Evolutionary conservation across 2,888 invertebrate species (phyloP).

Genomic region (Drosophila siamana): DNA sequence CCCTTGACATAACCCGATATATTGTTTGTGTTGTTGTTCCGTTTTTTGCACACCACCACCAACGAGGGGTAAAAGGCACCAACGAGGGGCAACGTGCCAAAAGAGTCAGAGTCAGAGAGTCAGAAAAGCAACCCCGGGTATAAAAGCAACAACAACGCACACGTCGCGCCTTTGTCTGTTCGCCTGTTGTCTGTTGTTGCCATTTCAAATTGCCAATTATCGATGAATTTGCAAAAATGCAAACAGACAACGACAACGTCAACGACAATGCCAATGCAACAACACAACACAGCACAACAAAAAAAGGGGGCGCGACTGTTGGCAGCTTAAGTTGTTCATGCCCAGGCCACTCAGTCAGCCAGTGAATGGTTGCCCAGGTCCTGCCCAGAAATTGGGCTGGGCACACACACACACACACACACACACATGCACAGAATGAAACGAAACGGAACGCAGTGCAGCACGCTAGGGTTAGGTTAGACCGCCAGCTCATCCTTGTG

Average conservation of each 20-base stretch:
- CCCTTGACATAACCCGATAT: conserved; percentile 67
- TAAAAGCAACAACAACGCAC: conserved; percentile 17
- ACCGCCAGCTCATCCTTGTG: neutral
- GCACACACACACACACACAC: conserved; percentile 18
- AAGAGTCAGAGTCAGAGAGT: conserved; percentile 56
- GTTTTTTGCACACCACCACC: conserved; percentile 23
- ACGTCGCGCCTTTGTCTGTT: conserved; percentile 52
- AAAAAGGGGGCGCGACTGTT: conserved; percentile 54
- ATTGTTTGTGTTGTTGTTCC: no score
- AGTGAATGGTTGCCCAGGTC: conserved; percentile 16
- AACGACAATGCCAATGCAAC: neutral
- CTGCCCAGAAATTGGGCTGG: conserved; percentile 42
- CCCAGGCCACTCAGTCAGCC: conserved; percentile 31
- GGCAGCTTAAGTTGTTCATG: conserved; percentile 71
- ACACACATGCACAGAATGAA: no score
- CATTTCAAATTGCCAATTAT: conserved; percentile 80
- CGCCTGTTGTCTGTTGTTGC: conserved; percentile 63
- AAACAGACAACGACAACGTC: conserved; percentile 56
- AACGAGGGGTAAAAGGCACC: neutral
- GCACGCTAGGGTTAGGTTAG: conserved; percentile 48
- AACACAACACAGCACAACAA: neutral
- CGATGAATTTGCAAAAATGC: conserved; percentile 81
- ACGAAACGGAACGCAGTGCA: no score
- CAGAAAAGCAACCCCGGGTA: conserved; percentile 60
- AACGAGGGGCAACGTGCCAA: conserved; percentile 52